phyloP scores from a whole-genome alignment of 2,113 vertebrate species.

The Holacanthus passer region DNA sequence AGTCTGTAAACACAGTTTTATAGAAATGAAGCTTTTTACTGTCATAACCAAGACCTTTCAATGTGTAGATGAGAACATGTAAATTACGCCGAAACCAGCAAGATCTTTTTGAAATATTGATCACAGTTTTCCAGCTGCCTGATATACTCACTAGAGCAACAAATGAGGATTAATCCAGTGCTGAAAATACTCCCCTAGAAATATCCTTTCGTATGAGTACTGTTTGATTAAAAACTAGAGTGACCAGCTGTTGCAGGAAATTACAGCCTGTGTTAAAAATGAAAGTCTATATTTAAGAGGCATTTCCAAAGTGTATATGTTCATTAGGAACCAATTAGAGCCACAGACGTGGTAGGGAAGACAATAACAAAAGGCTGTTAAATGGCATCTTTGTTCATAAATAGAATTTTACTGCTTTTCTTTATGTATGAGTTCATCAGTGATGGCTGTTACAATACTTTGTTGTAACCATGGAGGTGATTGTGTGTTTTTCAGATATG shows the following conservation, averaged over 20 bases:
- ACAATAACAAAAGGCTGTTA: background rate
- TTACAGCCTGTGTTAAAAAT: background rate
- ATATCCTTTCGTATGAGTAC: background rate
- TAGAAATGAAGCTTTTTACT: too few relatives aligned
- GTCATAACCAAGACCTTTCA: too few relatives aligned
- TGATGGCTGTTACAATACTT: background rate
- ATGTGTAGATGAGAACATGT: background rate
- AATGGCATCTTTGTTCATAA: background rate
- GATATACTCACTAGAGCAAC: background rate
- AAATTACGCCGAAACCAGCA: background rate
- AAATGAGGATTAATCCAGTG: background rate
- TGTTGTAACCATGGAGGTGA: background rate
- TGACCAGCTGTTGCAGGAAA: background rate
- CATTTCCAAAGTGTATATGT: background rate
- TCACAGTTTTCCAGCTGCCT: background rate
- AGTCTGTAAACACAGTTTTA: background rate
- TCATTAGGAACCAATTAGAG: background rate
- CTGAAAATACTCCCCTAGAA: background rate
- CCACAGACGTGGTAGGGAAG: background rate
- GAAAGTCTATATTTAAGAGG: background rate
- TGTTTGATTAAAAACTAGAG: background rate
- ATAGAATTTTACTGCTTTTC: background rate
- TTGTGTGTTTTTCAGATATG: slow-evolving; percentile 56
- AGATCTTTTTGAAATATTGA: background rate
- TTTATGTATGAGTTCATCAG: too few relatives aligned